These are phyloP conservation scores for Liopterus haemorrhoidalis DNA, from an alignment of 2,888 invertebrate species.

Conservation along the genomic window DNA sequence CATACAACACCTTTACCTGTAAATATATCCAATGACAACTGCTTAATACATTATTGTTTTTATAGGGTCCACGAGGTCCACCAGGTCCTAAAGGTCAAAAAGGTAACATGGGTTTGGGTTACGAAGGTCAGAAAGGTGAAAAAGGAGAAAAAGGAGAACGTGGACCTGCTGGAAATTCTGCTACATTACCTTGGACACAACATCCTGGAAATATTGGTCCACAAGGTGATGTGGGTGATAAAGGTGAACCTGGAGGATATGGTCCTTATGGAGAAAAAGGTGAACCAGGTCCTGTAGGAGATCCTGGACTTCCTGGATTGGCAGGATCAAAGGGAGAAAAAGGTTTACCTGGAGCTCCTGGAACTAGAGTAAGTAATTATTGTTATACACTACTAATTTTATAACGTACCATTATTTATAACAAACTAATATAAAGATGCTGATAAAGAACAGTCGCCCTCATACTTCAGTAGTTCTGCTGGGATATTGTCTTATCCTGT, in stretches of 20 bases:
- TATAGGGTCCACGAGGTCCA: slow-evolving; percentile 61
- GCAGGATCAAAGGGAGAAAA: slow-evolving; percentile 78
- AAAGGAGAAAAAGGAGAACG: slow-evolving; percentile 62
- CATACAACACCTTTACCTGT: too few relatives aligned
- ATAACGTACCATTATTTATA: too few relatives aligned
- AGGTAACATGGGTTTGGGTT: slow-evolving; percentile 56
- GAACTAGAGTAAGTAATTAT: slow-evolving; percentile 62
- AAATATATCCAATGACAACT: slow-evolving; percentile 1
- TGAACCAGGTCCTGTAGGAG: slow-evolving; percentile 63
- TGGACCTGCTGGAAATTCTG: slow-evolving; percentile 54
- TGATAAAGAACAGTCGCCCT: too few relatives aligned
- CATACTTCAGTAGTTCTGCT: too few relatives aligned
- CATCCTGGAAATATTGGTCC: slow-evolving; percentile 48
- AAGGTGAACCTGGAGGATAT: slow-evolving; percentile 56
- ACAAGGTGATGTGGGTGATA: slow-evolving; percentile 55
- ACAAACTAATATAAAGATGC: too few relatives aligned
- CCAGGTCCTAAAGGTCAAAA: slow-evolving; percentile 66
- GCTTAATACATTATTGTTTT: slow-evolving; percentile 25
- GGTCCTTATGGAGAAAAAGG: slow-evolving; percentile 64
- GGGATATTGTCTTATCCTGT: too few relatives aligned
- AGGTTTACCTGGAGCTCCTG: slow-evolving; percentile 76
- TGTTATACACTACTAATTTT: background rate
- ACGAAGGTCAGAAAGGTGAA: slow-evolving; percentile 55
- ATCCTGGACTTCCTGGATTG: slow-evolving; percentile 60
- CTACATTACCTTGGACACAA: slow-evolving; percentile 39